These are phyloP conservation scores for Arge pagana DNA, from an alignment of 2,888 invertebrate species.

Conservation along the genomic window DNA sequence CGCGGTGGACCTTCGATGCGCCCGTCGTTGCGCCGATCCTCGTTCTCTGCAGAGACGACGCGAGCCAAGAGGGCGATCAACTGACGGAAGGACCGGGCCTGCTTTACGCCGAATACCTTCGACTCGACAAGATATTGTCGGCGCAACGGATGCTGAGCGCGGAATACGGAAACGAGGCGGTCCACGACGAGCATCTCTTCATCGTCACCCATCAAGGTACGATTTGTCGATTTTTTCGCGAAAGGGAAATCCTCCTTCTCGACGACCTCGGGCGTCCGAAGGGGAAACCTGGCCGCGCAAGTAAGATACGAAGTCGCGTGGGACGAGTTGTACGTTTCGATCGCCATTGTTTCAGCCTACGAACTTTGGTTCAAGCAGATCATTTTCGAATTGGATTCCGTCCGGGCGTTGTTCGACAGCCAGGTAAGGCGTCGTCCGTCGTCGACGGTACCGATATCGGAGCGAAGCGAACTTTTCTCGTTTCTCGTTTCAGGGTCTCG, in stretches of 20 bases:
- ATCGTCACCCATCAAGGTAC: slow-evolving; percentile 97
- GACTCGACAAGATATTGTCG: slow-evolving; percentile 83
- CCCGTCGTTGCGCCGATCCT: background rate
- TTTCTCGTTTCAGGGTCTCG: slow-evolving; percentile 72
- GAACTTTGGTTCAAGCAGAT: slow-evolving; percentile 99
- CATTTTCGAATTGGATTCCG: slow-evolving; percentile 93
- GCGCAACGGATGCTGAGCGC: slow-evolving; percentile 83
- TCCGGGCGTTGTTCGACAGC: slow-evolving; percentile 77
- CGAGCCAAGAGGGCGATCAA: slow-evolving; percentile 61
- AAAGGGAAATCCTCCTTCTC: background rate
- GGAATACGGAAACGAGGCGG: slow-evolving; percentile 69
- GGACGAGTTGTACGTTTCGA: slow-evolving; percentile 23
- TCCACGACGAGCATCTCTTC: slow-evolving; percentile 97
- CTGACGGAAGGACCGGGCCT: slow-evolving; percentile 76
- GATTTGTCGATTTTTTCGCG: background rate
- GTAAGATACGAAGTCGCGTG: too few species aligned
- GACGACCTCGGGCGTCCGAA: too few species aligned
- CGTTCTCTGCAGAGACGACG: slow-evolving; percentile 26
- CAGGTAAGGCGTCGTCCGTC: slow-evolving; percentile 48
- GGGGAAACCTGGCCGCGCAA: too few species aligned
- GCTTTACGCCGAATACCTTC: slow-evolving; percentile 88
- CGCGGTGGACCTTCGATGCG: background rate
- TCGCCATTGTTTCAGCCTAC: slow-evolving; percentile 81
- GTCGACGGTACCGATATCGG: background rate
- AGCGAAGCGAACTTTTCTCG: slow-evolving; percentile 7